phyloP scores from a whole-genome alignment of 2,797 vertebrate species.

The Peromyscus eremicus region DNA sequence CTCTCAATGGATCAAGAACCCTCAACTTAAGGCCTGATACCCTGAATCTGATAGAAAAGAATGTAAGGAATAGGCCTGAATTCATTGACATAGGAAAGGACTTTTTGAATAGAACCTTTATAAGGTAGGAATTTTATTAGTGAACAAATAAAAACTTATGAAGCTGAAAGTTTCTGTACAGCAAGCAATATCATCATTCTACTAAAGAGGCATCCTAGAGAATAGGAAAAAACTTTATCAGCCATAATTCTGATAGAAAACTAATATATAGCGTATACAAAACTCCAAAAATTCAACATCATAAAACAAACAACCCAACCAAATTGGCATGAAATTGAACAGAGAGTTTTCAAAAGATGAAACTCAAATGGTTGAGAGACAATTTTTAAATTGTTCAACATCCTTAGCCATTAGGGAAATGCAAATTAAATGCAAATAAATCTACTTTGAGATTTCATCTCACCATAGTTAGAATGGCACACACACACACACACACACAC shows the following conservation, averaged over 20 bases:
- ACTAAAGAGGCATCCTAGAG: not conserved
- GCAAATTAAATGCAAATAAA: not conserved
- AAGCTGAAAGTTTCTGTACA: not conserved
- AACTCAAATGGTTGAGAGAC: not conserved
- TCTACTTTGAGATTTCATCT: not conserved
- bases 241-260: not conserved
- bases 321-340: not conserved
- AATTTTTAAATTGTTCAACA: not conserved
- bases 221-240: not conserved
- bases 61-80: not conserved
- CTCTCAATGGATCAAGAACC: not conserved
- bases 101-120: not conserved
- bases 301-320: not conserved
- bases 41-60: not conserved
- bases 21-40: not conserved
- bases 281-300: not conserved
- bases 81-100: not conserved
- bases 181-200: not conserved
- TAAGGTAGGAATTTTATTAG: not conserved
- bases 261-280: not conserved
- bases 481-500: not conserved
- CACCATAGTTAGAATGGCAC: not conserved
- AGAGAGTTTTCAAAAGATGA: not conserved
- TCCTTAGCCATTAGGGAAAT: not conserved
- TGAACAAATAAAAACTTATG: not conserved